These are phyloP conservation scores for Drosophila demipolita DNA, from an alignment of 2,888 invertebrate genomes.

Conservation along the genomic window DNA sequence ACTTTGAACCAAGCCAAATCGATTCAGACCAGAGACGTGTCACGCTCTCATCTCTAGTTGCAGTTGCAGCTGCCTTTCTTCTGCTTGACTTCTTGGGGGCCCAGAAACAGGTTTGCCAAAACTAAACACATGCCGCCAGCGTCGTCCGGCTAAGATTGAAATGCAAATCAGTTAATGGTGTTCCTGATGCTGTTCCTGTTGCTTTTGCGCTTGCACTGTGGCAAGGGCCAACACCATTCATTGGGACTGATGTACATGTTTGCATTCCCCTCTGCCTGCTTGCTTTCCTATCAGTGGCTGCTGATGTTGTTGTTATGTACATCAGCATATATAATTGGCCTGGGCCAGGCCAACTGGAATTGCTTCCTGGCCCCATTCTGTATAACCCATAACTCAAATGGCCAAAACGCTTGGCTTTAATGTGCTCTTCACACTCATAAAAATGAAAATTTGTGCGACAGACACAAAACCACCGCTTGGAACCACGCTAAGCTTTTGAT, in stretches of 20 bases:
- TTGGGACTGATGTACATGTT: constrained; percentile 54
- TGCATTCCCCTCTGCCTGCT: constrained; percentile 6
- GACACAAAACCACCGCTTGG: constrained; percentile 26
- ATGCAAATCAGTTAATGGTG: constrained; percentile 77
- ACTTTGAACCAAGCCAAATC: background rate
- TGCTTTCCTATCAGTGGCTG: background rate
- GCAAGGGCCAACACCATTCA: constrained; percentile 55
- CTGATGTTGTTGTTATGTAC: constrained; percentile 37
- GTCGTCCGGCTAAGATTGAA: constrained; percentile 65
- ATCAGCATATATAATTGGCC: constrained; percentile 56
- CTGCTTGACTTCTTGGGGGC: constrained; percentile 19
- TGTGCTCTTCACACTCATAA: constrained; percentile 59
- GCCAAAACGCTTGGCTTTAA: constrained; percentile 64
- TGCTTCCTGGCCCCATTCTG: constrained; percentile 21
- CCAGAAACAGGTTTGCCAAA: constrained; percentile 69
- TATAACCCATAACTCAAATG: constrained; percentile 59
- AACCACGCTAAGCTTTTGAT: constrained; percentile 69
- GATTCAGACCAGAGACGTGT: constrained; percentile 19
- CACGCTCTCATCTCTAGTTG: constrained; percentile 38
- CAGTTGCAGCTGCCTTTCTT: constrained; percentile 38
- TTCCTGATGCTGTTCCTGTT: constrained; percentile 41
- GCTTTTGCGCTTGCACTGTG: constrained; percentile 24
- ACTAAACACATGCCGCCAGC: constrained; percentile 76
- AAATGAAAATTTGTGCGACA: constrained; percentile 77
- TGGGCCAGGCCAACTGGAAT: constrained; percentile 33